Evolutionary conservation across 2,888 invertebrate species (phyloP).

Genomic region (Monoplex corrugatus): DNA sequence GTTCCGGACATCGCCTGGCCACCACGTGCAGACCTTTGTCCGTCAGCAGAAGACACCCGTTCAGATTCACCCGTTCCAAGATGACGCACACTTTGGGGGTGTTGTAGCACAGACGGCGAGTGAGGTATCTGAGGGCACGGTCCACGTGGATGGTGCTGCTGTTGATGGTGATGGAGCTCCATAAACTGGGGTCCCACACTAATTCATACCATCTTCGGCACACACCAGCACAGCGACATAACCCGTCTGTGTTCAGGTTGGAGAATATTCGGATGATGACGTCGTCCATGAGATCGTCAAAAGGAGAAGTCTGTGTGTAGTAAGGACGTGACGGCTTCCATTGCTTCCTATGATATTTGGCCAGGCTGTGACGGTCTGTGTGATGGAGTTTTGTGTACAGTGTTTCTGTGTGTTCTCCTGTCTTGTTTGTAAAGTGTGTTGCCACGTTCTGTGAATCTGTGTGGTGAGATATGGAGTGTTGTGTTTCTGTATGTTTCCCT

Average conservation of each 20-base stretch:
- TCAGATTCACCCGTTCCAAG: constrained; percentile 87
- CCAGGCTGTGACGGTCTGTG: too few species aligned
- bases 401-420: too few species aligned
- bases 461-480: too few species aligned
- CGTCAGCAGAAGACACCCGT: constrained; percentile 88
- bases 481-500: too few species aligned
- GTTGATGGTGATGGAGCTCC: constrained; percentile 87
- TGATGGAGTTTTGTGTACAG: too few species aligned
- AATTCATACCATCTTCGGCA: constrained; percentile 89
- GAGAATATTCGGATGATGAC: constrained; percentile 87
- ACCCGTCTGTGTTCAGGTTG: constrained; percentile 87
- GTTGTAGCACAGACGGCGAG: constrained; percentile 86
- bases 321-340: too few species aligned
- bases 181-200: constrained; percentile 89
- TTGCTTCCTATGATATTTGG: too few species aligned
- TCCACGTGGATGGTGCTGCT: constrained; percentile 86
- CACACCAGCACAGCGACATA: constrained; percentile 87
- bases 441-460: too few species aligned
- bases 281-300: constrained; percentile 85
- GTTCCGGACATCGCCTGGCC: constrained; percentile 90
- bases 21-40: constrained; percentile 90
- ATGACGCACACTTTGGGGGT: constrained; percentile 87
- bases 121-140: constrained; percentile 84
- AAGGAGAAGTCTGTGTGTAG: too few species aligned
- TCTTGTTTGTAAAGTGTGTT: too few species aligned